Percentiles rank a stretch among this genome's conserved stretches.
Conservation (phyloP, 2,888 invertebrate genomes). For the Nezara viridula region DNA sequence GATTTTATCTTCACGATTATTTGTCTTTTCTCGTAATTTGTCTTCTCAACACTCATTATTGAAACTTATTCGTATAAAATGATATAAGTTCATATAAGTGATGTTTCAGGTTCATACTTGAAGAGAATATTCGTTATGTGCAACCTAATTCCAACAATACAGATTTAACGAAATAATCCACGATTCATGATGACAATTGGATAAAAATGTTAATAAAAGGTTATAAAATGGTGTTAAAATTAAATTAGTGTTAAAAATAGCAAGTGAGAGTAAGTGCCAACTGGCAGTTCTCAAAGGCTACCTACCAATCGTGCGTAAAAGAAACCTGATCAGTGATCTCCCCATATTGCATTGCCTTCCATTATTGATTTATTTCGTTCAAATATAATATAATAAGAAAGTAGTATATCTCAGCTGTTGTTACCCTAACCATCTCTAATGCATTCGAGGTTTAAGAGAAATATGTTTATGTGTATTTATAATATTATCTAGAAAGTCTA, state of each 20-base stretch:
- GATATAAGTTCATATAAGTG: too few species aligned
- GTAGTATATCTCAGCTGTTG: too few species aligned
- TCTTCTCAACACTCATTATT: neutral
- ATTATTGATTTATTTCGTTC: neutral
- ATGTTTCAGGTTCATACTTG: too few species aligned
- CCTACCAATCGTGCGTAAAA: slow-evolving; percentile 38
- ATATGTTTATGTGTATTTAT: too few species aligned
- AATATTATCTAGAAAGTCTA: too few species aligned
- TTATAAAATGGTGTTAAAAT: slow-evolving; percentile 42
- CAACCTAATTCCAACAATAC: neutral
- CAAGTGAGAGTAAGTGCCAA: neutral
- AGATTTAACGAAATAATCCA: neutral
- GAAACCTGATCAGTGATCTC: slow-evolving; percentile 35
- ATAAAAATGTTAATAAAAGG: slow-evolving; percentile 35
- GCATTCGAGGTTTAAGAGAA: too few species aligned
- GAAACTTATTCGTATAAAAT: neutral
- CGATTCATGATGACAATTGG: neutral
- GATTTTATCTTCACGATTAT: too few species aligned
- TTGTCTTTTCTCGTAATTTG: too few species aligned
- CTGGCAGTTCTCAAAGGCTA: slow-evolving; percentile 38
- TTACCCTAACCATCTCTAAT: too few species aligned
- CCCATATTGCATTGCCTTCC: neutral
- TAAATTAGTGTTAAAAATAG: slow-evolving; percentile 43
- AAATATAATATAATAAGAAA: too few species aligned
- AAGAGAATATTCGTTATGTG: neutral